Evolutionary conservation across 2,113 vertebrate genomes (phyloP).

Genomic region (Thomomys bottae): DNA sequence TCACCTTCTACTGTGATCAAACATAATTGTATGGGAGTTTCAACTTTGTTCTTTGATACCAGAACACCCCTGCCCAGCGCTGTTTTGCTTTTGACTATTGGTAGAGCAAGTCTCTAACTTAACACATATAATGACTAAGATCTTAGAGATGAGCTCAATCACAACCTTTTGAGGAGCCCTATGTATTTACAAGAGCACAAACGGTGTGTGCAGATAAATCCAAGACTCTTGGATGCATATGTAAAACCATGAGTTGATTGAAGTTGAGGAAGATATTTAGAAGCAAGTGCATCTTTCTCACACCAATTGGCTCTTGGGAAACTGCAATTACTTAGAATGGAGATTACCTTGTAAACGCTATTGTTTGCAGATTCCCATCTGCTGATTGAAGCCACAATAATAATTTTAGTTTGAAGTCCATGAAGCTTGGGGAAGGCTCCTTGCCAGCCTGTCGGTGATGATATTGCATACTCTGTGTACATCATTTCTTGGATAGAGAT

Average conservation of each 20-base stretch:
- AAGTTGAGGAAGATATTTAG: neutral
- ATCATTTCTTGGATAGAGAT: conserved; percentile 51
- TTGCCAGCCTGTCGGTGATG: conserved; percentile 20
- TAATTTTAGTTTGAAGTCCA: conserved; percentile 64
- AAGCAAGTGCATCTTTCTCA: neutral
- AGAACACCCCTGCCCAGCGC: conserved; percentile 75
- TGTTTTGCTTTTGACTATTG: conserved; percentile 83
- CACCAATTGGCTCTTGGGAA: conserved; percentile 28
- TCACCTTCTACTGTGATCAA: conserved; percentile 88
- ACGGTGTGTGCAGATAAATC: neutral
- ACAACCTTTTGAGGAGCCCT: neutral
- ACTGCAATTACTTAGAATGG: conserved; percentile 27
- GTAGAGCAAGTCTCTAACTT: conserved; percentile 81
- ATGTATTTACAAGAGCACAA: neutral
- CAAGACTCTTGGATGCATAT: neutral
- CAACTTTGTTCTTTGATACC: conserved; percentile 86
- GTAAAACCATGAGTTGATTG: conserved; percentile 15
- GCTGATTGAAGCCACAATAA: conserved; percentile 48
- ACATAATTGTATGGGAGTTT: conserved; percentile 90
- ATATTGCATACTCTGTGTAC: neutral
- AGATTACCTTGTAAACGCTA: conserved; percentile 54
- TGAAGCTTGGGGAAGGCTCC: conserved; percentile 32
- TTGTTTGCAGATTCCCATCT: conserved; percentile 41
- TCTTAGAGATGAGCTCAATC: conserved; percentile 13
- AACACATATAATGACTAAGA: conserved; percentile 70